A percentile compares a stretch with the other conserved stretches of the same genome.
Conservation (phyloP, 2,888 invertebrate genomes). For the Corbicula japonica region DNA sequence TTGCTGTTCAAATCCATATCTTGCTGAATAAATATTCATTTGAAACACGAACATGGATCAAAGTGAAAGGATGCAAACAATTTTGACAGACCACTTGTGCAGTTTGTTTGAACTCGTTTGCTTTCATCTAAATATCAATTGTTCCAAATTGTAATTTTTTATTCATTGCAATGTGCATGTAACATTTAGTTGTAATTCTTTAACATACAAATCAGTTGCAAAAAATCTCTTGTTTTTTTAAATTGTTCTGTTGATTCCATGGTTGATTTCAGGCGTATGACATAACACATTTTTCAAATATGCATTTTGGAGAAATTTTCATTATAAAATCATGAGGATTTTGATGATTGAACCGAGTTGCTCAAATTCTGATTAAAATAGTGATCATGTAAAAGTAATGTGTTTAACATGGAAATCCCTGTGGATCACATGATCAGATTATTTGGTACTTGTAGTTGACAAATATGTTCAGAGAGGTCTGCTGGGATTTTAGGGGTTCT, state of each 20-base stretch:
- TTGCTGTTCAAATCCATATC: slow-evolving; percentile 29
- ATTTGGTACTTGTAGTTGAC: too few species aligned
- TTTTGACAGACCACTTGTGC: slow-evolving; percentile 18
- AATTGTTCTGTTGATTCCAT: background rate
- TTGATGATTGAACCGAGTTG: slow-evolving; percentile 3
- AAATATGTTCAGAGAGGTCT: too few species aligned
- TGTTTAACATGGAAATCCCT: slow-evolving; percentile 34
- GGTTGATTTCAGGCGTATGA: slow-evolving; percentile 21
- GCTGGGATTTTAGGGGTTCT: too few species aligned
- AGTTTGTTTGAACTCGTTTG: slow-evolving; percentile 32
- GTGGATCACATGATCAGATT: too few species aligned
- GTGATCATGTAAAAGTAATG: slow-evolving; percentile 20
- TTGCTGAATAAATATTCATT: slow-evolving; percentile 46
- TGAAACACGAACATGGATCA: slow-evolving; percentile 28
- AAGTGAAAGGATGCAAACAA: slow-evolving; percentile 20
- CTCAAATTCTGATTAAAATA: slow-evolving; percentile 23
- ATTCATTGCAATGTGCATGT: slow-evolving; percentile 23
- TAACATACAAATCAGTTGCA: too few species aligned
- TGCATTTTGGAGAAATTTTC: slow-evolving; percentile 24
- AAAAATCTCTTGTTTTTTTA: too few species aligned
- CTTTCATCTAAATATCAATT: slow-evolving; percentile 32
- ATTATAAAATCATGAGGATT: slow-evolving; percentile 19
- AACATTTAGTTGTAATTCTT: too few species aligned
- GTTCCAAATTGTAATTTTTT: slow-evolving; percentile 18
- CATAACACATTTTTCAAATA: slow-evolving; percentile 35